Conservation (phyloP, 1,140 invertebrate genomes). For the Cyclina sinensis region DNA sequence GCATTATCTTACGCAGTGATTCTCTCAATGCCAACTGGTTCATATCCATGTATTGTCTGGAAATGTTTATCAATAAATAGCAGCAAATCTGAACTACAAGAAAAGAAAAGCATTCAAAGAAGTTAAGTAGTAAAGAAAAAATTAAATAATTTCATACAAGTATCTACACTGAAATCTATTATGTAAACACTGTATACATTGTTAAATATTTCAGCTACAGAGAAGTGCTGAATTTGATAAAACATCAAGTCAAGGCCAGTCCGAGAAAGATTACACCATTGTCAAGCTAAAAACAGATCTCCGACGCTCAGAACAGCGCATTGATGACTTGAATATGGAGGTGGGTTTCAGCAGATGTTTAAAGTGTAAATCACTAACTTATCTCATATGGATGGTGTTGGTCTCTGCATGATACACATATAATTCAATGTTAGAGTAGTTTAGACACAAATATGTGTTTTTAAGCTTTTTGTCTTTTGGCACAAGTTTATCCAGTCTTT, state of each 20-base stretch:
- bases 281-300: slow-evolving; percentile 79
- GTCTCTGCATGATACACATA: slow-evolving; percentile 3
- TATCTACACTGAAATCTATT: no score
- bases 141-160: no score
- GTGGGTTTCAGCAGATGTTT: slow-evolving; percentile 60
- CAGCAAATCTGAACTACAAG: no score
- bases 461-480: no score
- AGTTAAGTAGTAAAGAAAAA: no score
- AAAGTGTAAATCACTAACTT: not conserved
- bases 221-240: slow-evolving; percentile 49
- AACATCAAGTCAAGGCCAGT: slow-evolving; percentile 64
- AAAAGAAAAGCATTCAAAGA: no score
- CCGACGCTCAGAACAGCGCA: slow-evolving; percentile 75
- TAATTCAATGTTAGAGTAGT: not conserved
- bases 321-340: slow-evolving; percentile 81
- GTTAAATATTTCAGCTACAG: not conserved
- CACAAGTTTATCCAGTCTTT: no score
- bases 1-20: no score
- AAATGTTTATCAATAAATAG: no score
- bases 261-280: slow-evolving; percentile 77
- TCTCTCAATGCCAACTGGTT: no score
- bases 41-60: no score
- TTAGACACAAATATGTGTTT: not conserved
- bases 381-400: not conserved
- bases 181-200: no score